Conservation (phyloP, 2,888 invertebrate species). For the Agriopis aurantiaria region DNA sequence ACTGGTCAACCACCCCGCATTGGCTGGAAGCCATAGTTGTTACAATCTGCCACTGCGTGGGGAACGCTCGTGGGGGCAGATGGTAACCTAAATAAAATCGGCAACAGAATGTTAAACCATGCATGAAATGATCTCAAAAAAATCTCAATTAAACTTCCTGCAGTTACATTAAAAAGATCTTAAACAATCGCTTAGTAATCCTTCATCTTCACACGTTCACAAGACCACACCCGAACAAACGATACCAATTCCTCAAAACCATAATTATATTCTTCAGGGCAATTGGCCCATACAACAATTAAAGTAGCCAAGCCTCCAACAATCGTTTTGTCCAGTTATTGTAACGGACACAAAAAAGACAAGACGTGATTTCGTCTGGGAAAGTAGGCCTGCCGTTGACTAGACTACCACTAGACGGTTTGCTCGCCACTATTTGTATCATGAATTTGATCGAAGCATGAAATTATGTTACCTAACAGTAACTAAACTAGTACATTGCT, state of each 20-base stretch:
- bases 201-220: conserved; percentile 17
- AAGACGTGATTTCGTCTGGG: conserved; percentile 66
- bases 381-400: conserved; percentile 81
- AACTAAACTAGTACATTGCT: conserved; percentile 48
- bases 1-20: too few relatives aligned
- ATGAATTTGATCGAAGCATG: neutral
- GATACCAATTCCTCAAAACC: conserved; percentile 55
- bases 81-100: too few relatives aligned
- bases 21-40: too few relatives aligned
- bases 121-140: neutral
- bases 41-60: too few relatives aligned
- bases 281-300: conserved; percentile 64
- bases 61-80: too few relatives aligned
- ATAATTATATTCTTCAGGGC: conserved; percentile 55
- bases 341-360: conserved; percentile 72
- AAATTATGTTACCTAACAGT: conserved; percentile 22
- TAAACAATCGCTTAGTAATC: neutral
- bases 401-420: conserved; percentile 77
- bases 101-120: neutral
- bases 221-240: conserved; percentile 53
- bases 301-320: conserved; percentile 63
- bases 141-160: neutral
- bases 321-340: conserved; percentile 72
- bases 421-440: conserved; percentile 38
- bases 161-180: neutral